phyloP scores from a whole-genome alignment of 2,113 vertebrate species.

The Mellivora capensis region DNA sequence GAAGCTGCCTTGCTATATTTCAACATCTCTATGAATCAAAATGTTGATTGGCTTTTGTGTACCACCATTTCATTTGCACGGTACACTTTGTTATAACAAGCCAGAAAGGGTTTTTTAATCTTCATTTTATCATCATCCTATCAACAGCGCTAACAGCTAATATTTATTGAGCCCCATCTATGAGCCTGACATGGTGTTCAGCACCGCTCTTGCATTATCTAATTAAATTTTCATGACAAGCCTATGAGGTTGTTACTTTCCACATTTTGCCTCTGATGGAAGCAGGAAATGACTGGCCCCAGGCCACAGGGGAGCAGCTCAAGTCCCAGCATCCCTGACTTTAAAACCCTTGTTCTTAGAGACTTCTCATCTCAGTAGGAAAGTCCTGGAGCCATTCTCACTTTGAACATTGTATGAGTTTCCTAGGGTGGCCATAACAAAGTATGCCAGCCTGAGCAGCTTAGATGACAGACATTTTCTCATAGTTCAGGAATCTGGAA shows the following conservation, averaged over 20 bases:
- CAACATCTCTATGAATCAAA: background rate
- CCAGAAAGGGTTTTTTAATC: background rate
- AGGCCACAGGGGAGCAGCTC: background rate
- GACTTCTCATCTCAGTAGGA: background rate
- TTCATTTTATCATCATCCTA: background rate
- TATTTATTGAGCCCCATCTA: background rate
- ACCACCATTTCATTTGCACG: background rate
- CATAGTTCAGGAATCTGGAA: background rate
- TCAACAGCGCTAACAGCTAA: background rate
- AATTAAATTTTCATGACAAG: background rate
- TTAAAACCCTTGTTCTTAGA: background rate
- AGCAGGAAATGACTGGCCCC: background rate
- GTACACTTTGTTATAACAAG: background rate
- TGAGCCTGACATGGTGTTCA: background rate
- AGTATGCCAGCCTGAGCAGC: accelerated
- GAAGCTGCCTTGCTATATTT: background rate
- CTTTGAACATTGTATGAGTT: background rate
- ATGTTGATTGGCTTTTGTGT: background rate
- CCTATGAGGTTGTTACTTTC: background rate
- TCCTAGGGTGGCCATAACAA: accelerated
- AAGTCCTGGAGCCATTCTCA: background rate
- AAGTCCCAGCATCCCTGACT: background rate
- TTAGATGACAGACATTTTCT: background rate
- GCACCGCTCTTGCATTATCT: too few relatives aligned
- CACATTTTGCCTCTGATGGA: background rate